phyloP scores from a whole-genome alignment of 2,888 invertebrate species.

The Lasioglossum lativentre region DNA sequence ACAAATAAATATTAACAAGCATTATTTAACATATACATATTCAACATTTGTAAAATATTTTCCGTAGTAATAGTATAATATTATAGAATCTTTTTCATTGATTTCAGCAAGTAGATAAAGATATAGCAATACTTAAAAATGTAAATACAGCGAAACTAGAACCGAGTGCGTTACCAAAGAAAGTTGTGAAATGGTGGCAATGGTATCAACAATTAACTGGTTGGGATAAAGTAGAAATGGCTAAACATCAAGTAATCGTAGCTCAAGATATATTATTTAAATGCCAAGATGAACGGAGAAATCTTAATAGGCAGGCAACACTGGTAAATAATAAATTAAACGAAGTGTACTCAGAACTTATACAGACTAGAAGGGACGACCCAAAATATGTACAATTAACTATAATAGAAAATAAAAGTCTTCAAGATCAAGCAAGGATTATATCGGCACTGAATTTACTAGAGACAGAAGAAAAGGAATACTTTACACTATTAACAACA shows the following conservation, averaged over 20 bases:
- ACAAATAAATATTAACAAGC: neutral
- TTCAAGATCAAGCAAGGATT: slow-evolving; percentile 79
- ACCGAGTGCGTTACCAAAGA: slow-evolving; percentile 75
- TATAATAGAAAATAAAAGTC: slow-evolving; percentile 79
- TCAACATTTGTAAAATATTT: neutral
- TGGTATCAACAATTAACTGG: slow-evolving; percentile 82
- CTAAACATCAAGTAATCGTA: slow-evolving; percentile 77
- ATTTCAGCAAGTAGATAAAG: slow-evolving; percentile 74
- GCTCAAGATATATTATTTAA: slow-evolving; percentile 80
- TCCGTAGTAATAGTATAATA: neutral
- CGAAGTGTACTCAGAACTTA: slow-evolving; percentile 79
- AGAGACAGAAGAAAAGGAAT: slow-evolving; percentile 80
- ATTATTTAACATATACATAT: neutral
- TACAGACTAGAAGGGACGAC: slow-evolving; percentile 80
- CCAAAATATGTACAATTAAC: slow-evolving; percentile 82
- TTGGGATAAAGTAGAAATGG: slow-evolving; percentile 77
- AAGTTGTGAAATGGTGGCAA: slow-evolving; percentile 77
- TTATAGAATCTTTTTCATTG: slow-evolving; percentile 3
- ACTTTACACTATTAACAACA: slow-evolving; percentile 80
- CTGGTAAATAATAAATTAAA: slow-evolving; percentile 77
- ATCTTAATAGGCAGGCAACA: slow-evolving; percentile 70
- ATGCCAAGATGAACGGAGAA: slow-evolving; percentile 78
- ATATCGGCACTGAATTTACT: slow-evolving; percentile 72
- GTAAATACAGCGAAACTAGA: slow-evolving; percentile 66
- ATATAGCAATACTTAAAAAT: slow-evolving; percentile 76